These are phyloP conservation scores for Scolopax mira DNA, from an alignment of 2,113 vertebrate genomes.

Conservation along the genomic window DNA sequence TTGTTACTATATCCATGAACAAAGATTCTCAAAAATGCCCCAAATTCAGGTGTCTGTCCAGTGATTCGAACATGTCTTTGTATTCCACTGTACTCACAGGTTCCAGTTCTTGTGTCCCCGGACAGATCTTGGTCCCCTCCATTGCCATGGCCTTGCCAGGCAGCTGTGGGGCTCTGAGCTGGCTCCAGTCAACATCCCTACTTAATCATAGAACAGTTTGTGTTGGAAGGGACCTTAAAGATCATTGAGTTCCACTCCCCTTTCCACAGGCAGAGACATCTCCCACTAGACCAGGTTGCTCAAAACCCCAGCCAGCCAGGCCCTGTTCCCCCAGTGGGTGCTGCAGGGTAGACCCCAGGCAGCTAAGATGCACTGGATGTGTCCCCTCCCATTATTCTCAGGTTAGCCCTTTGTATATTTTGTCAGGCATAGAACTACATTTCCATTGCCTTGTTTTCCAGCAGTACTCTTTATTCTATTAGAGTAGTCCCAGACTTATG, in stretches of 20 bases:
- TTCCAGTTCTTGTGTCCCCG: neutral
- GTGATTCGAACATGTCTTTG: neutral
- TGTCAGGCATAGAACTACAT: neutral
- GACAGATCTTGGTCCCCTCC: rapidly evolving
- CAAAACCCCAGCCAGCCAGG: neutral
- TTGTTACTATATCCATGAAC: rapidly evolving
- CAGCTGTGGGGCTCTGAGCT: neutral
- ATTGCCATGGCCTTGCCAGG: neutral
- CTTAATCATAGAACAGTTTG: too few relatives aligned
- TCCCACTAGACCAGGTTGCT: too few relatives aligned
- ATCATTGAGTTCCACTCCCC: too few relatives aligned
- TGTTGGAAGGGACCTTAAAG: too few relatives aligned
- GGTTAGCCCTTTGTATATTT: neutral
- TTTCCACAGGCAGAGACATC: too few relatives aligned
- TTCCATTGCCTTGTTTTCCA: neutral
- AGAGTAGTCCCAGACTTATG: neutral
- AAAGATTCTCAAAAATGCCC: neutral
- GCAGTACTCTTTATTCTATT: neutral
- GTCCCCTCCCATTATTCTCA: neutral
- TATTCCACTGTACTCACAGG: neutral
- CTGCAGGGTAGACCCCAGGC: neutral
- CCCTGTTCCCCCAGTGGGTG: neutral
- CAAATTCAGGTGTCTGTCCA: neutral
- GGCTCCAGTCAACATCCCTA: too few relatives aligned
- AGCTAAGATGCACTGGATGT: neutral